Conservation (phyloP, 35 echinoderm and acorn worm species). For the Ophioderma brevispina region DNA sequence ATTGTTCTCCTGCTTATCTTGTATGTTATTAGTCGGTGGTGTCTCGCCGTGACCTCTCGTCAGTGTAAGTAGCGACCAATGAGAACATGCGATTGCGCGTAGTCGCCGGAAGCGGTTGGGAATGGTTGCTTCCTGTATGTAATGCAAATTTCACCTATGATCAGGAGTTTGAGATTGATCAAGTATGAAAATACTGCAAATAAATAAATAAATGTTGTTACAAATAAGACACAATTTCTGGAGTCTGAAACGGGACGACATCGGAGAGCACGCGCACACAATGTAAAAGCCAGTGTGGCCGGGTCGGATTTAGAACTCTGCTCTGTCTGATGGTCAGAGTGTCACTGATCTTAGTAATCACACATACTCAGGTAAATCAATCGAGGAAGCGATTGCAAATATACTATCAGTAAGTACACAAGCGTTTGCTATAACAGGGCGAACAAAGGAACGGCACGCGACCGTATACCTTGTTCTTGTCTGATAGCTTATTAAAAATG, state of each 20-base stretch:
- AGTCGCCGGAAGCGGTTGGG: background rate
- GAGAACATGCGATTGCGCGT: background rate
- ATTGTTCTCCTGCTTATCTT: background rate
- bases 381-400: background rate
- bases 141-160: background rate
- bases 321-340: no score
- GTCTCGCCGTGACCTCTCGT: background rate
- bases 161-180: no score
- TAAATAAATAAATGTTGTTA: no score
- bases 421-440: background rate
- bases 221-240: no score
- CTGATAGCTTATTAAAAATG: background rate
- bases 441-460: slow-evolving; percentile 1
- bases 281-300: no score
- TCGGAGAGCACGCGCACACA: no score
- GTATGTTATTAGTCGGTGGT: background rate
- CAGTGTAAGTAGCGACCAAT: background rate
- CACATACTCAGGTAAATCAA: no score
- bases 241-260: no score
- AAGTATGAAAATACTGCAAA: no score
- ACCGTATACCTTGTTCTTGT: background rate
- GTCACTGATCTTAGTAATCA: no score
- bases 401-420: background rate
- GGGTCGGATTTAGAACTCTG: no score
- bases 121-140: background rate